A percentile compares a stretch with the other conserved stretches of the same genome.
Evolutionary conservation across 2,113 vertebrate species (phyloP).

Genomic region (Campylomormyrus numenius): DNA sequence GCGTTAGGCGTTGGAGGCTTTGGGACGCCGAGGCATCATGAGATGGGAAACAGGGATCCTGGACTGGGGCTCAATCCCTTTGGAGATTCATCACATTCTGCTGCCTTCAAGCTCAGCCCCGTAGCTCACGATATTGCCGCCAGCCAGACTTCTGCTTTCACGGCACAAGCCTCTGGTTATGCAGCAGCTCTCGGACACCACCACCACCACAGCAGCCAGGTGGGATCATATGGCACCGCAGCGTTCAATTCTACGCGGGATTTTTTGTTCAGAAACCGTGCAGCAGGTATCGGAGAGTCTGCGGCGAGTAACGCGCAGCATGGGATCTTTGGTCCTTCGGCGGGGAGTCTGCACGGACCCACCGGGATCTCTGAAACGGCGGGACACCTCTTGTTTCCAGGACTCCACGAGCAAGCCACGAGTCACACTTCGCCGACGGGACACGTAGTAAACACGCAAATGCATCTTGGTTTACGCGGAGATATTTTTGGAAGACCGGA

Average conservation of each 20-base stretch:
- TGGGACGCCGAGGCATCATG: constrained; percentile 75
- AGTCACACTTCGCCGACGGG: constrained; percentile 80
- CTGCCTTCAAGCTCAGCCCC: constrained; percentile 75
- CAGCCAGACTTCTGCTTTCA: constrained; percentile 89
- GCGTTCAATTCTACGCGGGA: constrained; percentile 92
- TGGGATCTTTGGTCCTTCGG: constrained; percentile 76
- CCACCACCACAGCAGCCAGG: constrained; percentile 77
- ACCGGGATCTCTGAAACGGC: constrained; percentile 81
- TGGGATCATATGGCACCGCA: constrained; percentile 82
- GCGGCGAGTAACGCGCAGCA: constrained; percentile 71
- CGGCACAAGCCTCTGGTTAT: constrained; percentile 87
- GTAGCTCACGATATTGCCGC: constrained; percentile 82
- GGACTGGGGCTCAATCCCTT: constrained; percentile 84
- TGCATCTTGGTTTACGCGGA: constrained; percentile 89
- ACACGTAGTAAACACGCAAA: constrained; percentile 88
- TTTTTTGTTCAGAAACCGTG: constrained; percentile 93
- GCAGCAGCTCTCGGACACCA: constrained; percentile 71
- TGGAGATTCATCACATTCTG: constrained; percentile 73
- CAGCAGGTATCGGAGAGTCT: constrained; percentile 73
- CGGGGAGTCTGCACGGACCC: constrained; percentile 76
- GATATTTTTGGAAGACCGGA: constrained; percentile 91
- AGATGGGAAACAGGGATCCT: constrained; percentile 79
- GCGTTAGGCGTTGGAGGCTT: constrained; percentile 91
- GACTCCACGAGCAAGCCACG: constrained; percentile 88
- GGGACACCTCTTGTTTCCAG: constrained; percentile 89